phyloP scores from a whole-genome alignment of 2,888 invertebrate species.

The Anodontia alba region DNA sequence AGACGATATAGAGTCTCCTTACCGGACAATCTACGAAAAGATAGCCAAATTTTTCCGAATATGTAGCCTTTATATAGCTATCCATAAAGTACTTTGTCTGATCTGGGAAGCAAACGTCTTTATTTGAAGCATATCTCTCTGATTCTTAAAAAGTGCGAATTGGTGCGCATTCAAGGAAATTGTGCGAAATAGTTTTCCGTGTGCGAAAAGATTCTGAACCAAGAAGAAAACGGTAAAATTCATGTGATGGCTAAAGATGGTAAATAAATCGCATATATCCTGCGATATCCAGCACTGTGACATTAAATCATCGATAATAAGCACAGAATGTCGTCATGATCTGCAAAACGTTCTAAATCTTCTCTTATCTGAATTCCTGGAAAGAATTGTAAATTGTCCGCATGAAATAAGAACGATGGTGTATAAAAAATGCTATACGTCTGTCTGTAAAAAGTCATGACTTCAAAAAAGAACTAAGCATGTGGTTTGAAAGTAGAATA shows the following conservation, averaged over 20 bases:
- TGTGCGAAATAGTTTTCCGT: constrained; percentile 32
- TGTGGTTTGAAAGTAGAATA: no score
- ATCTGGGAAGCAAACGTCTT: constrained; percentile 41
- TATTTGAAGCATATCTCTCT: constrained; percentile 46
- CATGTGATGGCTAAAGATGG: constrained; percentile 38
- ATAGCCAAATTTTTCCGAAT: neutral
- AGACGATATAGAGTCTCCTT: constrained; percentile 4
- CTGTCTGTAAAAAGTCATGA: no score
- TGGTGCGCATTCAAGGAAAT: constrained; percentile 44
- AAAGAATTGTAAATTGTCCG: constrained; percentile 5
- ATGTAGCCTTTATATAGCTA: constrained; percentile 41
- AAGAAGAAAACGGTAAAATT: constrained; percentile 21
- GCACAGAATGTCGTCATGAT: constrained; percentile 14
- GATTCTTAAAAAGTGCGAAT: constrained; percentile 45
- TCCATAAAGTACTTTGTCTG: constrained; percentile 50
- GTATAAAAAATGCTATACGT: no score
- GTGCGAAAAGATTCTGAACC: constrained; percentile 34
- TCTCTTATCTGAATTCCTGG: neutral
- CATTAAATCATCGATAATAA: constrained; percentile 45
- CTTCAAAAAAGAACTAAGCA: no score
- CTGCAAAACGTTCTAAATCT: neutral
- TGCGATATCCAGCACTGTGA: constrained; percentile 1
- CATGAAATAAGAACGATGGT: no score
- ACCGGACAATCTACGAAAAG: constrained; percentile 16
- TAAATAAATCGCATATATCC: constrained; percentile 34